These are phyloP conservation scores for Rallus crepitans DNA, from an alignment of 2,797 vertebrate species.

Conservation along the genomic window DNA sequence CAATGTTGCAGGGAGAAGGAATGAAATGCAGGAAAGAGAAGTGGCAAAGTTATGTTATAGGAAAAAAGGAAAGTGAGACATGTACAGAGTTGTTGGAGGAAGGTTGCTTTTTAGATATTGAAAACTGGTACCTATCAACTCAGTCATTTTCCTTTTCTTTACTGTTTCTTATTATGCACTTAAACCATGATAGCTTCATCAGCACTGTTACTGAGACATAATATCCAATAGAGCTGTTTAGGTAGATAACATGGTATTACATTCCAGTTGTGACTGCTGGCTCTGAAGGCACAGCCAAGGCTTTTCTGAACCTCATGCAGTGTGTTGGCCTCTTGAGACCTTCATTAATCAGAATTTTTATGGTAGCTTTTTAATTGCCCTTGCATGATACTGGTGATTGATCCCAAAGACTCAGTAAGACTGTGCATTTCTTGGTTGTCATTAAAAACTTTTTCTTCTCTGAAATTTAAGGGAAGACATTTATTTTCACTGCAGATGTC, in stretches of 20 bases:
- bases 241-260: not conserved
- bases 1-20: not conserved
- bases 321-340: not conserved
- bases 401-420: not conserved
- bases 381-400: not conserved
- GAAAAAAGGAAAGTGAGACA: not conserved
- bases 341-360: not conserved
- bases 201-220: not conserved
- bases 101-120: not conserved
- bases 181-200: not conserved
- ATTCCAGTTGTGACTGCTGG: not conserved
- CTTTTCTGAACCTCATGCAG: not conserved
- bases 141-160: not conserved
- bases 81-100: not conserved
- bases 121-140: not conserved
- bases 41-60: not conserved
- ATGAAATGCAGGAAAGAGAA: not conserved
- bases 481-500: not conserved
- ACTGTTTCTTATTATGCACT: not conserved
- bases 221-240: not conserved
- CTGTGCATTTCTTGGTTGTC: not conserved
- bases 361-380: not conserved
- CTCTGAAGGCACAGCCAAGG: not conserved
- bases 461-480: not conserved
- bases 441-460: not conserved